Conservation (phyloP, 2,113 vertebrate species). For the Eptesicus fuscus region DNA sequence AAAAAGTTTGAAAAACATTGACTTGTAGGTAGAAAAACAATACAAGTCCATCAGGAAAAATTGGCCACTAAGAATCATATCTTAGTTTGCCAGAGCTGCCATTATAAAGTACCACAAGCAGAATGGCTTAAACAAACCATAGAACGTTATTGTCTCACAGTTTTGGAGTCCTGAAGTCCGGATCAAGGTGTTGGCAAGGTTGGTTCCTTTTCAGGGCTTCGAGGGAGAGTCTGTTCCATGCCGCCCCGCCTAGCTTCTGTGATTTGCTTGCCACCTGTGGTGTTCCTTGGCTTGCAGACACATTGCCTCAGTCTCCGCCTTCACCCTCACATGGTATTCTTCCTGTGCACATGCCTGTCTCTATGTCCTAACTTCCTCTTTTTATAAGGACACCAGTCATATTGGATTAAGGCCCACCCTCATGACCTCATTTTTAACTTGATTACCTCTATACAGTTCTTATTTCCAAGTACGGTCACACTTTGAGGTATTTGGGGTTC, state of each 20-base stretch:
- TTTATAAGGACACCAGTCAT: background rate
- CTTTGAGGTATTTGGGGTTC: background rate
- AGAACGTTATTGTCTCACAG: background rate
- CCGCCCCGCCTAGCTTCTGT: background rate
- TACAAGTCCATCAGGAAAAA: background rate
- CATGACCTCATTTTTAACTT: background rate
- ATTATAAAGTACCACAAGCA: background rate
- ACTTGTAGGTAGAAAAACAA: background rate
- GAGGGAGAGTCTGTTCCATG: background rate
- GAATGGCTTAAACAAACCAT: background rate
- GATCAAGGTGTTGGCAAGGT: background rate
- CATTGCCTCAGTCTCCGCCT: background rate
- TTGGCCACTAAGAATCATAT: background rate
- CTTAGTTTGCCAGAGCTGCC: background rate
- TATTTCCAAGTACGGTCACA: background rate
- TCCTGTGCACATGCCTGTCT: background rate
- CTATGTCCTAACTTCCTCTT: background rate
- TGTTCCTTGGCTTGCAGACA: background rate
- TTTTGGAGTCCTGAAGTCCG: background rate
- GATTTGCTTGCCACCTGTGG: background rate
- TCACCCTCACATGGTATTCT: background rate
- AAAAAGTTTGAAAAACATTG: background rate
- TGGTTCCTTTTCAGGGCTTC: accelerated
- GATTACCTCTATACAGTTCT: background rate
- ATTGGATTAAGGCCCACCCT: background rate